A percentile compares a stretch with the other conserved stretches of the same genome.
Evolutionary conservation across 1,140 invertebrate species (phyloP).

Genomic region (Monochamus saltuarius): DNA sequence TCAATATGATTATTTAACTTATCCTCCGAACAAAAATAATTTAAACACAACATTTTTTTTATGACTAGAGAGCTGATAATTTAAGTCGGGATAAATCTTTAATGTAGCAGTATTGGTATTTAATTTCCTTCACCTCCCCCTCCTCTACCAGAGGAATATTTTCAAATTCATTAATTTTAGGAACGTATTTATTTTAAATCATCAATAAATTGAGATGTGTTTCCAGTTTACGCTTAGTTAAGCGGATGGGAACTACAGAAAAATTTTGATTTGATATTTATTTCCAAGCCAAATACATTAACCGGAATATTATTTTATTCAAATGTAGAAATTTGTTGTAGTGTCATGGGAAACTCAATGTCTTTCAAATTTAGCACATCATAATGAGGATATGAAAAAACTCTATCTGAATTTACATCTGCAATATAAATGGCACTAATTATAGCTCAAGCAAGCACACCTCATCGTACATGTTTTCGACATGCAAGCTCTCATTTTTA

Average conservation of each 20-base stretch:
- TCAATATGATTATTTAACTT: too few relatives aligned
- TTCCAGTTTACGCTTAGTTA: constrained; percentile 1
- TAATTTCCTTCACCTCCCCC: background rate
- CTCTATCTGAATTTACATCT: too few relatives aligned
- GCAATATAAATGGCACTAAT: too few relatives aligned
- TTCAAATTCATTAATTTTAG: constrained; percentile 8
- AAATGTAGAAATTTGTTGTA: too few relatives aligned
- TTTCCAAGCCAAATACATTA: constrained; percentile 9
- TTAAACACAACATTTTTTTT: background rate
- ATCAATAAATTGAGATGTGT: constrained; percentile 1
- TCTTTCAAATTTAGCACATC: constrained; percentile 7
- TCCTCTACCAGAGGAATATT: background rate
- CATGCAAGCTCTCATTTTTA: too few relatives aligned
- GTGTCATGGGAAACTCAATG: too few relatives aligned
- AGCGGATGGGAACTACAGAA: background rate
- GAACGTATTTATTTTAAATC: constrained; percentile 7
- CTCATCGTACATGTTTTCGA: too few relatives aligned
- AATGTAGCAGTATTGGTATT: constrained; percentile 7
- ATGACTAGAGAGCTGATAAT: background rate
- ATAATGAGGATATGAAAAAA: constrained; percentile 4
- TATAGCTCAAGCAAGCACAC: background rate
- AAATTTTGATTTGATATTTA: background rate
- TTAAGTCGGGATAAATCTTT: constrained; percentile 1
- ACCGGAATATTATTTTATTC: constrained; percentile 2
- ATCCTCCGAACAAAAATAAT: background rate